Evolutionary conservation across 2,797 vertebrate species (phyloP).

Genomic region (Pelochelys cantorii): DNA sequence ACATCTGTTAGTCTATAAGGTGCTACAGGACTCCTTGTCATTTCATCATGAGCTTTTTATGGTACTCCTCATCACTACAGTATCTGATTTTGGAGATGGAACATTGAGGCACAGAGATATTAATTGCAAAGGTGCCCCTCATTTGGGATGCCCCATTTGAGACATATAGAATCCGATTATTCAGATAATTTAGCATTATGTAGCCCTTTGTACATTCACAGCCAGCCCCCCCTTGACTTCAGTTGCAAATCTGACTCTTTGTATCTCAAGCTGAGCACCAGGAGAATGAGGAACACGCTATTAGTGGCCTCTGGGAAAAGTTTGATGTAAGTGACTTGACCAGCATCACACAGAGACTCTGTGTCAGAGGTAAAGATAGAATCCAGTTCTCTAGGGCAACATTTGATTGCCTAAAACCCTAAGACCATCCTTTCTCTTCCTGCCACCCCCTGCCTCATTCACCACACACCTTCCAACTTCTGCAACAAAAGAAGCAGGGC

Average conservation of each 20-base stretch:
- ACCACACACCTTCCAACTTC: too few species aligned
- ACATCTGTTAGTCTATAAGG: too few species aligned
- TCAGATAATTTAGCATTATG: not conserved
- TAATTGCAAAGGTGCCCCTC: not conserved
- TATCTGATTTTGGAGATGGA: not conserved
- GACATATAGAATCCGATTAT: not conserved
- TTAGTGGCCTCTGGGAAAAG: not conserved
- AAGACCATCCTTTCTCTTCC: not conserved
- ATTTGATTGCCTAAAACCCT: not conserved
- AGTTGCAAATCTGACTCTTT: not conserved
- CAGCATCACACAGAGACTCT: not conserved
- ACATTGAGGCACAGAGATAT: not conserved
- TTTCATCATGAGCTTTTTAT: not conserved
- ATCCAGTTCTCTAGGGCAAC: not conserved
- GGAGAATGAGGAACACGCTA: not conserved
- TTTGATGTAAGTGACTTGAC: not conserved
- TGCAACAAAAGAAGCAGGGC: not conserved
- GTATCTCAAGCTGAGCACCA: not conserved
- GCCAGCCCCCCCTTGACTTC: not conserved
- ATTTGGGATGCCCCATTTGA: not conserved
- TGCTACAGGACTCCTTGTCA: not conserved
- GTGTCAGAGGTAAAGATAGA: not conserved
- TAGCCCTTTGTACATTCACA: not conserved
- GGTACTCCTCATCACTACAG: not conserved
- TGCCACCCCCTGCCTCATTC: not conserved